phyloP scores from a whole-genome alignment of 2,888 invertebrate species.

The Pollenia angustigena region DNA sequence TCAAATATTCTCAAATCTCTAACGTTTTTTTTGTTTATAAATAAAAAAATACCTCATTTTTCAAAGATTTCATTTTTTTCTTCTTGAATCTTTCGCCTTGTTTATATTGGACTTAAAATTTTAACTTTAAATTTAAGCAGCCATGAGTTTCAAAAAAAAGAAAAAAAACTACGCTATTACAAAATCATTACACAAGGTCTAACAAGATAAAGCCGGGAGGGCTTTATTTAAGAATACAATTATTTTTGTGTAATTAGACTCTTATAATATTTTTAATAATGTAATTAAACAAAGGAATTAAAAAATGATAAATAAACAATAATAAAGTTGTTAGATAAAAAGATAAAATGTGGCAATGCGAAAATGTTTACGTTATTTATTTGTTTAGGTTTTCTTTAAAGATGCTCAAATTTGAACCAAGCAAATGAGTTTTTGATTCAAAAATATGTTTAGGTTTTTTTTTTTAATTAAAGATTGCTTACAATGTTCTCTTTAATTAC shows the following conservation, averaged over 20 bases:
- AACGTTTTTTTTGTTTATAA: no score
- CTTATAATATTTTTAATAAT: conserved; percentile 16
- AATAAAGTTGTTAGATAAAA: conserved; percentile 4
- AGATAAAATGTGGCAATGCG: background rate
- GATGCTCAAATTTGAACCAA: background rate
- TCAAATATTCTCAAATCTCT: no score
- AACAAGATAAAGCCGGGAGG: conserved; percentile 27
- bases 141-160: conserved; percentile 8
- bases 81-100: no score
- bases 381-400: background rate
- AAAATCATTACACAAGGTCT: conserved; percentile 25
- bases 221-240: conserved; percentile 21
- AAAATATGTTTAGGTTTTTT: no score
- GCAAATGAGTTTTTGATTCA: no score
- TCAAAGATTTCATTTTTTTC: no score
- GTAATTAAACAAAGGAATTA: background rate
- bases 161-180: background rate
- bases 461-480: no score
- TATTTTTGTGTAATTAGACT: conserved; percentile 6
- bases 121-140: background rate
- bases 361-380: background rate
- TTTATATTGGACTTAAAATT: no score
- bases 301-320: conserved; percentile 15
- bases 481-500: no score
- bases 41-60: no score